Percentiles rank a stretch among this genome's conserved stretches.
Evolutionary conservation across 2,113 vertebrate genomes (phyloP).

Genomic region (Trematocara stigmaticum): DNA sequence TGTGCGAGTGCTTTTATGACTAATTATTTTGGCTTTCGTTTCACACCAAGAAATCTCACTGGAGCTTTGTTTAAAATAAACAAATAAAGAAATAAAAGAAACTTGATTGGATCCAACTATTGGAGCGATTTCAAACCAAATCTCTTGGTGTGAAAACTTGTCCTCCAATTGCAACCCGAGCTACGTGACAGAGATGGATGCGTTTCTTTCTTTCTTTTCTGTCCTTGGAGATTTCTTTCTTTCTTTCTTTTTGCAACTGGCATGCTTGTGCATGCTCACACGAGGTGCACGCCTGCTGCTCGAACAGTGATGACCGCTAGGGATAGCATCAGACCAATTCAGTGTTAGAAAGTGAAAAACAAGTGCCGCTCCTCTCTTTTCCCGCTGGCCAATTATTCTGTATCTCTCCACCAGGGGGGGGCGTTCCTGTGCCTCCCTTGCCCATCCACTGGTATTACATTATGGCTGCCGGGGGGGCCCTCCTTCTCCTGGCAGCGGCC

Average conservation of each 20-base stretch:
- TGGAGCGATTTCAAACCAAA: constrained; percentile 47
- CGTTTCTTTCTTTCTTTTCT: constrained; percentile 32
- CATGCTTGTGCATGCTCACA: constrained; percentile 70
- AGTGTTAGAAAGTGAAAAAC: constrained; percentile 27
- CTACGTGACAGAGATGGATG: constrained; percentile 48
- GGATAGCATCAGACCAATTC: constrained; percentile 2
- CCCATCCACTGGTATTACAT: constrained; percentile 99
- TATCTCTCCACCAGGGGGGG: constrained; percentile 98
- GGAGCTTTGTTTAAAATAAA: neutral
- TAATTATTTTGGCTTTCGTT: constrained; percentile 59
- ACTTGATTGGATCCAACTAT: constrained; percentile 25
- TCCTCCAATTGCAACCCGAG: constrained; percentile 37
- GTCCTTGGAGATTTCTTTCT: constrained; percentile 44
- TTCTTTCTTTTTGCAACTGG: constrained; percentile 50
- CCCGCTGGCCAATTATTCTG: constrained; percentile 88
- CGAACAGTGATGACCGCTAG: constrained; percentile 22
- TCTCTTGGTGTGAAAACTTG: constrained; percentile 67
- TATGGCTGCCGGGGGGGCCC: constrained; percentile 93
- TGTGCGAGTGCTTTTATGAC: constrained; percentile 57
- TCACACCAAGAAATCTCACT: constrained; percentile 60
- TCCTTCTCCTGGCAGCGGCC: constrained; percentile 93
- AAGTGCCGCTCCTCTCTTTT: constrained; percentile 60
- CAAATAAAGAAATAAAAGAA: neutral
- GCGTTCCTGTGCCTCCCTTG: constrained; percentile 93
- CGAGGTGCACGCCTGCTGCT: constrained; percentile 59